These are phyloP conservation scores for Cephus sareptanus DNA, from an alignment of 2,888 invertebrate species.

Conservation along the genomic window DNA sequence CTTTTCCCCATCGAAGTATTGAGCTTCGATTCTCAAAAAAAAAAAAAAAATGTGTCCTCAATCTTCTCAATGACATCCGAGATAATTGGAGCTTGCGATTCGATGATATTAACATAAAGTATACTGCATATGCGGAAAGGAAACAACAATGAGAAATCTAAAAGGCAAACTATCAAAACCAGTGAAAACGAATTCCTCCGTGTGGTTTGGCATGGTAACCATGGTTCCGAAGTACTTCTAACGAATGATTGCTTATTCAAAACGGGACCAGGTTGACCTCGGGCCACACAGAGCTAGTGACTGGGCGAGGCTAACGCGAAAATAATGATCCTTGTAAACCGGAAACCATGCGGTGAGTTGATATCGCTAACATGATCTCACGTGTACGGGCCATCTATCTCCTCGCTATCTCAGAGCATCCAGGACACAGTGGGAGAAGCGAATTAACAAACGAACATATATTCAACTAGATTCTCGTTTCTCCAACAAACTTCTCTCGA, in stretches of 20 bases:
- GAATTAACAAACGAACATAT: neutral
- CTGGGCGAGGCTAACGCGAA: conserved; percentile 37
- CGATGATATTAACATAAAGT: neutral
- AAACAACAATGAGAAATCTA: neutral
- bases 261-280: neutral
- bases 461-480: neutral
- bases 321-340: conserved; percentile 46
- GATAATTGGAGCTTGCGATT: neutral
- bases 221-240: neutral
- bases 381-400: conserved; percentile 36
- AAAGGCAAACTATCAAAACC: neutral
- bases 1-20: neutral
- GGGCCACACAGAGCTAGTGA: conserved; percentile 7
- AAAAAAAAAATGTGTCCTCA: too few relatives aligned
- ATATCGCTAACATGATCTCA: conserved; percentile 40
- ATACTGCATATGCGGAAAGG: neutral
- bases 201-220: neutral
- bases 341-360: conserved; percentile 28
- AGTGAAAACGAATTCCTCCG: neutral
- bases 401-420: conserved; percentile 12
- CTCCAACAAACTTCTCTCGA: neutral
- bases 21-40: neutral
- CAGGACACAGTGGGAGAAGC: neutral
- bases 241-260: neutral
- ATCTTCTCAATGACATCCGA: too few relatives aligned